Conservation (phyloP, 2,113 vertebrate genomes). For the Podarcis raffonei region DNA sequence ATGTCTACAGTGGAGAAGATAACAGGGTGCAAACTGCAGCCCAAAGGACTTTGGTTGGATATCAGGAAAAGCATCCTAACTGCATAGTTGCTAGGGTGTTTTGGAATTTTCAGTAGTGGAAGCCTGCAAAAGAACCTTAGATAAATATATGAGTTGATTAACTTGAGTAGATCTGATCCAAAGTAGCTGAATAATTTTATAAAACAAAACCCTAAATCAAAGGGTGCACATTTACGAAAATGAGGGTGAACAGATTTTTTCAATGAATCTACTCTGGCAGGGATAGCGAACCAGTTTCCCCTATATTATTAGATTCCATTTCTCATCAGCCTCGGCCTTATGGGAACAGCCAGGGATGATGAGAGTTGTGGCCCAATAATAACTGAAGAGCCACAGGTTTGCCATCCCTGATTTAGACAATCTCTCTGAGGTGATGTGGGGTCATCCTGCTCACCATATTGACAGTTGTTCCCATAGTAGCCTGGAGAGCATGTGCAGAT, state of each 20-base stretch:
- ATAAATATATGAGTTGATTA: background rate
- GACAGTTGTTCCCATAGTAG: constrained; percentile 81
- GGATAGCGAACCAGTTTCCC: too few species aligned
- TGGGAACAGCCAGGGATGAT: too few species aligned
- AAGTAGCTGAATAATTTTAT: background rate
- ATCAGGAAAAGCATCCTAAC: background rate
- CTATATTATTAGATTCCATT: too few species aligned
- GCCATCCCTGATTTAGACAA: too few species aligned
- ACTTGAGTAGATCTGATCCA: background rate
- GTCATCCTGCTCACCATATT: constrained; percentile 72
- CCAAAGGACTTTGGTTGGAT: background rate
- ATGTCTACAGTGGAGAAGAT: background rate
- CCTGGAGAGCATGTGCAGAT: constrained; percentile 82
- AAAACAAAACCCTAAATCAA: background rate
- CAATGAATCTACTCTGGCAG: background rate
- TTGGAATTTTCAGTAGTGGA: background rate
- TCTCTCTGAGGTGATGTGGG: background rate
- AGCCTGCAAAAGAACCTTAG: background rate
- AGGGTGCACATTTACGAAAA: background rate
- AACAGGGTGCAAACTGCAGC: background rate
- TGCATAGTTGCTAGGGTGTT: background rate
- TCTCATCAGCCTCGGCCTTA: too few species aligned
- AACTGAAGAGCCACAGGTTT: too few species aligned
- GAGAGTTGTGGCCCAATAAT: too few species aligned
- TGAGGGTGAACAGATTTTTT: background rate